Base-by-base conservation (phyloP, 1,140 invertebrate genomes). In the Steinernema khuongi region DNA sequence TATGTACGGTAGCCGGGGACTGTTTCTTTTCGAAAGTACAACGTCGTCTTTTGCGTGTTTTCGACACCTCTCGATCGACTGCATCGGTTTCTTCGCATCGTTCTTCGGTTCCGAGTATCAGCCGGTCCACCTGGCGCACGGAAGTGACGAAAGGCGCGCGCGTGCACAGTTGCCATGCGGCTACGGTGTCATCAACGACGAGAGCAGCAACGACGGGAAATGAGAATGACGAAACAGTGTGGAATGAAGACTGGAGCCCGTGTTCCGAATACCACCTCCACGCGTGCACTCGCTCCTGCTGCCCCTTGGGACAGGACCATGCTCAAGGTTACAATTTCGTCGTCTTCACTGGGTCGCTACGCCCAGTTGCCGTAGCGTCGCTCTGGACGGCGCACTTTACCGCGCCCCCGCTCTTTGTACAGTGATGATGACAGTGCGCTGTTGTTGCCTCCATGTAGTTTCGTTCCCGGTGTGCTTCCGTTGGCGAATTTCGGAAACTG, bases 141-240 rank as follows among this genome's bases (percentile, higher is more conserved):
- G 22, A 60, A 60, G 50, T 60, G 50, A 60, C 22, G 22, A 60
- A 60, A 60, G 14, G 50, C 7, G 50, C 50, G 50, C 50, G 50
- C 50, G 50, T 22, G 50, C 50, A 60, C 50, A 60, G 50, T 60
- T 60, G 19, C 50, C 50, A 60, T 7, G 7, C n/a, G 36, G 7
- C 36, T 41, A 41, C 36, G 36, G 36, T 41, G 36, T 41, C 36
- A 41, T 41, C 36, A 41, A 7, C 36, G 7, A n/a, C 36, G 26
- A 60, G 26, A 60, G 50, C 50, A 60, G 26, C 14, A 60, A 60
- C 50, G 11, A 60, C 11, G 50, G n/a, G n/a, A n/a, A 60, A 60
- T 7, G 50, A 60, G 50, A 60, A 60, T 26, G 50, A 60, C 50
- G 50, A 60, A 60, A 60, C 50, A 60, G 50, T 60, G 4, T 60